These are phyloP conservation scores for Notothenia rossii DNA, from an alignment of 2,113 vertebrate genomes.

Conservation along the genomic window DNA sequence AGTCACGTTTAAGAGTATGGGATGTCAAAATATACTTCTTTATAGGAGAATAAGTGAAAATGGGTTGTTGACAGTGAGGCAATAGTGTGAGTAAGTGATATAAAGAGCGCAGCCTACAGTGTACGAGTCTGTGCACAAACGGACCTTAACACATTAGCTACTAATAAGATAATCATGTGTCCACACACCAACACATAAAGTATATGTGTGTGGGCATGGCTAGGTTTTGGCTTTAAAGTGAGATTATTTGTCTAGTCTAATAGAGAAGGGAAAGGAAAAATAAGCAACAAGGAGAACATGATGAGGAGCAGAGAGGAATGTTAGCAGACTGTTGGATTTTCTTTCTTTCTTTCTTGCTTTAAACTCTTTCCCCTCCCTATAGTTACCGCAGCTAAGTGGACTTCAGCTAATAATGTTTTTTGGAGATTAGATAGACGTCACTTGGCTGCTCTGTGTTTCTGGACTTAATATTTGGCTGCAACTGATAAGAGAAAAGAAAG, in stretches of 20 bases:
- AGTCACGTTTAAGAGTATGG: background rate
- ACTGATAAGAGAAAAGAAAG: constrained; percentile 25
- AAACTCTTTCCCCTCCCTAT: background rate
- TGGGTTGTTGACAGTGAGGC: constrained; percentile 35
- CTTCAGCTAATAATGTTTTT: constrained; percentile 54
- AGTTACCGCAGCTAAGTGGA: constrained; percentile 9
- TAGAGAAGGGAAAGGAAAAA: background rate
- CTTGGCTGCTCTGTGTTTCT: constrained; percentile 22
- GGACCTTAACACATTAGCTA: background rate
- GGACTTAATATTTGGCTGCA: constrained; percentile 42
- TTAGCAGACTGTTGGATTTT: background rate
- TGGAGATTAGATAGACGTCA: constrained; percentile 34
- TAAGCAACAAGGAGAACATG: background rate
- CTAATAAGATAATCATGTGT: constrained; percentile 18
- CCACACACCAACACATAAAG: background rate
- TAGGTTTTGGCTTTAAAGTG: background rate
- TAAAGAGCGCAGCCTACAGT: background rate
- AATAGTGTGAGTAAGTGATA: constrained; percentile 8
- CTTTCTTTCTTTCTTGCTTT: background rate
- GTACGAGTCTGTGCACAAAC: background rate
- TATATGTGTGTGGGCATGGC: background rate
- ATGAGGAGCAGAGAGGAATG: background rate
- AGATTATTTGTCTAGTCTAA: constrained; percentile 25
- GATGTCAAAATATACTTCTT: background rate
- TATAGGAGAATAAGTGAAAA: constrained; percentile 1